Percentiles rank a stretch among this genome's conserved stretches.
Evolutionary conservation across 1,140 invertebrate species (phyloP).

Genomic region (Heliconius nattereri): DNA sequence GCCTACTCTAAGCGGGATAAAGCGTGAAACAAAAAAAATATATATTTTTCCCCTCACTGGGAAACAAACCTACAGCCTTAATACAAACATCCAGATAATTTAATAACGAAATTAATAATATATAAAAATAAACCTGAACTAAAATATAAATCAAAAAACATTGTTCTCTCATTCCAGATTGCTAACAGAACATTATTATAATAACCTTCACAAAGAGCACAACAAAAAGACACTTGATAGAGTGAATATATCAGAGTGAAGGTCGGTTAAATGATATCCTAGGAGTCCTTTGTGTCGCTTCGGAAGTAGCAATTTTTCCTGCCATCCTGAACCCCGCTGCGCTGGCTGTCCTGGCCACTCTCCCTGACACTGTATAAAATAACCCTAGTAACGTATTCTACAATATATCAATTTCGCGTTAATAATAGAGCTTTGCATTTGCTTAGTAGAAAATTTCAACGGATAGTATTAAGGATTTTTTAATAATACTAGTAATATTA

Average conservation of each 20-base stretch:
- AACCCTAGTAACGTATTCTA: conserved; percentile 14
- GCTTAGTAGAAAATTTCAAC: neutral
- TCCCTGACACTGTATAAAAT: conserved; percentile 45
- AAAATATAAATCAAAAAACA: neutral
- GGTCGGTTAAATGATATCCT: conserved; percentile 51
- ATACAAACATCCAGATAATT: no score
- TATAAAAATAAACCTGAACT: neutral
- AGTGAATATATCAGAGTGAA: conserved; percentile 2
- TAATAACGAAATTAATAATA: neutral
- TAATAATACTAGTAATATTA: no score
- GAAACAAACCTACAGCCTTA: no score
- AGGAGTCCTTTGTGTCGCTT: conserved; percentile 56
- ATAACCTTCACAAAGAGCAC: neutral
- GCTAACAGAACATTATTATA: neutral
- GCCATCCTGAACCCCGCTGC: conserved; percentile 69
- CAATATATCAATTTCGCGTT: conserved; percentile 8
- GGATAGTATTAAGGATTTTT: neutral
- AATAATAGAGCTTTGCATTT: neutral
- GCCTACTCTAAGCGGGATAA: no score
- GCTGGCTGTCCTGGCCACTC: conserved; percentile 40
- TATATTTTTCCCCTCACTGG: no score
- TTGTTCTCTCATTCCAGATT: neutral
- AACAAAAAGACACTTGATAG: conserved; percentile 15
- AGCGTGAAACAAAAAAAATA: no score
- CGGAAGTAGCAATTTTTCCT: conserved; percentile 75